Percentiles rank a stretch among this genome's conserved stretches.
phyloP scores from a whole-genome alignment of 2,797 vertebrate species.

The Cygnus olor region DNA sequence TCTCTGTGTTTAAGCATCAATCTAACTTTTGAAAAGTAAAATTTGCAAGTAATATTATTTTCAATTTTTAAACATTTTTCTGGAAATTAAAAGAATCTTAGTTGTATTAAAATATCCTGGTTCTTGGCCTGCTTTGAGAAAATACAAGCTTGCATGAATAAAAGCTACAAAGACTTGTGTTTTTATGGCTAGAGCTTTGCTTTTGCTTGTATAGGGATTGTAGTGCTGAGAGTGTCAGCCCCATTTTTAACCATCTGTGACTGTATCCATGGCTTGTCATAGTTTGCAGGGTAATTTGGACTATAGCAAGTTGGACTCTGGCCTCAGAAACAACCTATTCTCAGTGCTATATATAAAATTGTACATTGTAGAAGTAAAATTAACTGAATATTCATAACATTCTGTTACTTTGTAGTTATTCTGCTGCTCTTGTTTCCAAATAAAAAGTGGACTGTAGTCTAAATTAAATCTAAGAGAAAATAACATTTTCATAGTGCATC shows the following conservation, averaged over 20 bases:
- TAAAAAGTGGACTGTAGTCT: conserved; percentile 73
- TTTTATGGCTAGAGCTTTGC: conserved; percentile 16
- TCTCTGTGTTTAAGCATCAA: conserved; percentile 67
- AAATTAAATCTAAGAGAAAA: conserved; percentile 72
- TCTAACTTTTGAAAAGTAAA: conserved; percentile 68
- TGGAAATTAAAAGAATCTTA: conserved; percentile 47
- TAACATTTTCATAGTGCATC: conserved; percentile 59
- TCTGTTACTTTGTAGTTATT: conserved; percentile 77
- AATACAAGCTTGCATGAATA: conserved; percentile 11
- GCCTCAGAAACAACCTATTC: conserved; percentile 74
- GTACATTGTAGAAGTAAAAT: conserved; percentile 75
- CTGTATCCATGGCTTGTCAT: conserved; percentile 38
- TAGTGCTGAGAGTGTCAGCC: conserved; percentile 39
- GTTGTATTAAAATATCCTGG: conserved; percentile 28
- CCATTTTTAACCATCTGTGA: conserved; percentile 65
- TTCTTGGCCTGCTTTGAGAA: conserved; percentile 39
- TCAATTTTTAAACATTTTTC: conserved; percentile 52
- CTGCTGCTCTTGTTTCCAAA: conserved; percentile 72
- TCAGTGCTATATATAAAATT: conserved; percentile 71
- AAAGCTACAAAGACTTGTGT: conserved; percentile 6
- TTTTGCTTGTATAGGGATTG: background rate
- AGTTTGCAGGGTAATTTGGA: conserved; percentile 66
- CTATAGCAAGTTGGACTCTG: conserved; percentile 64
- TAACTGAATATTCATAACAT: conserved; percentile 82
- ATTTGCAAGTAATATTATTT: conserved; percentile 65